These are phyloP conservation scores for Amorpha juglandis DNA, from an alignment of 2,888 invertebrate genomes.

Conservation along the genomic window DNA sequence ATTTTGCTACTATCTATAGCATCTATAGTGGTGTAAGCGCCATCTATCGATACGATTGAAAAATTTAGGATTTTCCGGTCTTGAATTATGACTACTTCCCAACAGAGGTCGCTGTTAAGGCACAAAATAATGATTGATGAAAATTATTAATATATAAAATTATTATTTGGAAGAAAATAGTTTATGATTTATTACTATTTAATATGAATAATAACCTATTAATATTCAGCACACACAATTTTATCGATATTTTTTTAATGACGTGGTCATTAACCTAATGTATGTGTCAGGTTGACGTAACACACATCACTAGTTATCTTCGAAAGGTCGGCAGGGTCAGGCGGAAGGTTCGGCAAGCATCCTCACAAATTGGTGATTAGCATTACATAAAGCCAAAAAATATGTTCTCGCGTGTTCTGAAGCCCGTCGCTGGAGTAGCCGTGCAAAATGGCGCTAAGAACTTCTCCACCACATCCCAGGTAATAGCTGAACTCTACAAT, in stretches of 20 bases:
- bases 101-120: not conserved
- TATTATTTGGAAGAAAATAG: not conserved
- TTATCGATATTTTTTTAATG: not conserved
- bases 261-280: slow-evolving; percentile 29
- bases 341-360: slow-evolving; percentile 38
- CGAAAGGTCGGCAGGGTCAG: slow-evolving; percentile 70
- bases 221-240: not conserved
- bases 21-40: not conserved
- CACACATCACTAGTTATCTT: slow-evolving; percentile 49
- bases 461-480: slow-evolving; percentile 85
- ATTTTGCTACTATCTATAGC: too few relatives aligned
- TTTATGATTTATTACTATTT: not conserved
- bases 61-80: not conserved
- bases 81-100: not conserved
- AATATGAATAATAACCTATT: too few relatives aligned
- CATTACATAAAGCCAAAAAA: slow-evolving; percentile 34
- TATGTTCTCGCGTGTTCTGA: slow-evolving; percentile 87
- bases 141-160: not conserved
- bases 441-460: slow-evolving; percentile 84
- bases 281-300: slow-evolving; percentile 27
- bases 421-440: slow-evolving; percentile 77
- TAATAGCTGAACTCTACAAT: slow-evolving; percentile 45
- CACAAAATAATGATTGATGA: not conserved
- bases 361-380: slow-evolving; percentile 22
- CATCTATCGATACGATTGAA: not conserved